phyloP scores from a whole-genome alignment of 2,797 vertebrate species.

The Dallia pectoralis region DNA sequence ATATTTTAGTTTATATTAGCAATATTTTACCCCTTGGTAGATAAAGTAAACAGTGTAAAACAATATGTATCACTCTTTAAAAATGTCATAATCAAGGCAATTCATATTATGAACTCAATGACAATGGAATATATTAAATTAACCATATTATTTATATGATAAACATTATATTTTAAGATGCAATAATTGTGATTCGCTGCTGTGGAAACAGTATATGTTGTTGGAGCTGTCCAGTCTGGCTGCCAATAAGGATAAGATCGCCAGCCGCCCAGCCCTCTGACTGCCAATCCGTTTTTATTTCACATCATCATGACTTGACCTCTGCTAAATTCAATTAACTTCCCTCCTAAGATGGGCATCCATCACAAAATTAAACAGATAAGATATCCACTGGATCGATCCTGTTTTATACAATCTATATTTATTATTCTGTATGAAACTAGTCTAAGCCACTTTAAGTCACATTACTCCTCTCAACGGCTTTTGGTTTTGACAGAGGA shows the following conservation, averaged over 20 bases:
- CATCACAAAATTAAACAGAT: constrained; percentile 55
- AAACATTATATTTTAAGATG: background rate
- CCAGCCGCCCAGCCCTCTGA: constrained; percentile 1
- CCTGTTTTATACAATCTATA: constrained; percentile 37
- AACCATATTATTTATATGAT: background rate
- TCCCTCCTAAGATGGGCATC: constrained; percentile 30
- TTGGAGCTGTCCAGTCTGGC: constrained; percentile 15
- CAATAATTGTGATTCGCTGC: background rate
- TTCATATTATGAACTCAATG: background rate
- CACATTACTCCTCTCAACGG: constrained; percentile 44
- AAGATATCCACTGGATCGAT: constrained; percentile 38
- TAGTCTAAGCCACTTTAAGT: constrained; percentile 45
- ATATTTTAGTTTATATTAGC: too few relatives aligned
- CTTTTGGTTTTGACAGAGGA: constrained; percentile 43
- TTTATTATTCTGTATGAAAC: constrained; percentile 50
- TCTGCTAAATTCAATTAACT: constrained; percentile 45
- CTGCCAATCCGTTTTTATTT: constrained; percentile 32
- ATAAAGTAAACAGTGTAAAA: background rate
- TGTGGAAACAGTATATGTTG: background rate
- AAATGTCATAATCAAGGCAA: too few relatives aligned
- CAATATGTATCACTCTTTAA: background rate
- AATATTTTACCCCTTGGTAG: background rate
- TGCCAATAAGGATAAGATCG: constrained; percentile 45
- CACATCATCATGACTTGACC: constrained; percentile 53
- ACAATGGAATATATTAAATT: background rate